Conservation (phyloP, 2,888 invertebrate genomes). For the Amiota minor region DNA sequence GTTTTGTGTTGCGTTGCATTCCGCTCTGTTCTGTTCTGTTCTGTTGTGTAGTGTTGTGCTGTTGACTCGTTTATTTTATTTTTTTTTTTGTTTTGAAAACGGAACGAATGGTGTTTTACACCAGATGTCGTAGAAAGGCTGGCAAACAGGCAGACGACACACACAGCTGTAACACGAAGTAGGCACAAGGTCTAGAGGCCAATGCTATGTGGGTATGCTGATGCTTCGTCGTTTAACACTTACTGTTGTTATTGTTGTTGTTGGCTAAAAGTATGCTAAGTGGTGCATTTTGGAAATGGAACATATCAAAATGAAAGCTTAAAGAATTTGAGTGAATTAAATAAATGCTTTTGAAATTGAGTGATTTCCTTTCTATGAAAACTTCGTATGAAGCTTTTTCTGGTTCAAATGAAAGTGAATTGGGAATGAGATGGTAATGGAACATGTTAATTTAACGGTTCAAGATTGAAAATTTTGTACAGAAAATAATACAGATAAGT, state of each 20-base stretch:
- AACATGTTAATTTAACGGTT: no score
- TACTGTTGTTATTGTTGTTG: neutral
- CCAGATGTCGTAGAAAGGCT: no score
- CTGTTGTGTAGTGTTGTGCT: neutral
- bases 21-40: neutral
- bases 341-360: neutral
- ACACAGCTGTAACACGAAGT: neutral
- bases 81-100: no score
- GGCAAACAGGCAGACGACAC: neutral
- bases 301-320: neutral
- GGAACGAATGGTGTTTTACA: no score
- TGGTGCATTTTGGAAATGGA: neutral
- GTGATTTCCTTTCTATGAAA: neutral
- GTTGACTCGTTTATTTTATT: neutral
- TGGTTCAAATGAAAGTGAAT: no score
- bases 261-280: neutral
- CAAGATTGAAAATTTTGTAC: no score
- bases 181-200: constrained; percentile 13
- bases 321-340: neutral
- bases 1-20: neutral
- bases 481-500: no score
- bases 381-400: neutral
- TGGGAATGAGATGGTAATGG: no score
- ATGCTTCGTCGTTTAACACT: neutral
- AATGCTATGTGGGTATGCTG: neutral